phyloP scores from a whole-genome alignment of 1,140 invertebrate genomes.

The Cotesia chilonis region DNA sequence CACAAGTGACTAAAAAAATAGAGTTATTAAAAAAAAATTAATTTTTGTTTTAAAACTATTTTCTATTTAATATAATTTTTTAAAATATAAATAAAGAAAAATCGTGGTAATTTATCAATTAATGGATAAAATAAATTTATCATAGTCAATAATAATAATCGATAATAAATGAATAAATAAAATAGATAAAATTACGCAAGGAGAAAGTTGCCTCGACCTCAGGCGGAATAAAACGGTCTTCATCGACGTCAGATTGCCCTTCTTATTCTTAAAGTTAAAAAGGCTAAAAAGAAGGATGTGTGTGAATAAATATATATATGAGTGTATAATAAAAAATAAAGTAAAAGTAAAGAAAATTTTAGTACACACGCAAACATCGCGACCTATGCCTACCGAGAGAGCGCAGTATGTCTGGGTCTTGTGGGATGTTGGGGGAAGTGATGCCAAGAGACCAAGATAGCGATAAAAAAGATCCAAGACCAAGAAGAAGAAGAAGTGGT shows the following conservation, averaged over 20 bases:
- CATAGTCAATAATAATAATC: not conserved
- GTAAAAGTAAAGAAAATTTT: not conserved
- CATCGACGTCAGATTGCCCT: slow-evolving; percentile 19
- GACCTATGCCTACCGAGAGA: slow-evolving; percentile 15
- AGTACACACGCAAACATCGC: no score
- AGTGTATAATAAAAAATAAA: slow-evolving; percentile 28
- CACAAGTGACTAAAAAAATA: no score
- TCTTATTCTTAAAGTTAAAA: not conserved
- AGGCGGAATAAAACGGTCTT: slow-evolving; percentile 23
- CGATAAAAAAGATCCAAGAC: not conserved
- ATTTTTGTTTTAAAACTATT: no score
- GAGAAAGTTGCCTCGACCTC: slow-evolving; percentile 47
- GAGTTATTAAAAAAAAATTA: no score
- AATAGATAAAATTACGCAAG: slow-evolving; percentile 48
- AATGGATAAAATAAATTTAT: slow-evolving; percentile 20
- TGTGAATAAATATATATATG: slow-evolving; percentile 22
- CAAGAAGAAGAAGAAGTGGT: slow-evolving; percentile 35
- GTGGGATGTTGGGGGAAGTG: not conserved
- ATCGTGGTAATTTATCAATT: no score
- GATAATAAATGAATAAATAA: slow-evolving; percentile 27
- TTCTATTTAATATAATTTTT: no score
- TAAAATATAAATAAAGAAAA: no score
- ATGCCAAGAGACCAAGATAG: not conserved
- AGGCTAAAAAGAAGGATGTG: not conserved
- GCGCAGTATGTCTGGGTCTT: not conserved